Conservation (phyloP, 2,888 invertebrate species). For the Pyralis farinalis region DNA sequence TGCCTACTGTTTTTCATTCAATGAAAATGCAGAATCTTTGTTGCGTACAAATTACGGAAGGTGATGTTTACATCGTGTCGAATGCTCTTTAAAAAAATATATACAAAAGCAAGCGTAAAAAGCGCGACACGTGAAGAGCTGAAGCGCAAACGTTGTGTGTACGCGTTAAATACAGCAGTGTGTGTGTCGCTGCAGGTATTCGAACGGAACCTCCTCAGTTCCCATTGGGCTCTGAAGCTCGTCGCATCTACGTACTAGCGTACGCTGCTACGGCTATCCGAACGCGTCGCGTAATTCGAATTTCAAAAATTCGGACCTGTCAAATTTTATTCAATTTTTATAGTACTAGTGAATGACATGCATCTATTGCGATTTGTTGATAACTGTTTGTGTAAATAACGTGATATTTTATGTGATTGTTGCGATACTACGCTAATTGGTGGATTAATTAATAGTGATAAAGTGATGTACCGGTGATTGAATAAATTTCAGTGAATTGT, state of each 20-base stretch:
- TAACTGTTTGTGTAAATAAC: conserved; percentile 7
- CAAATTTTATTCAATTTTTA: not conserved
- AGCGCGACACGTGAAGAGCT: conserved; percentile 49
- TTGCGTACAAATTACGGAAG: conserved; percentile 40
- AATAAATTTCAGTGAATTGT: conserved; percentile 11
- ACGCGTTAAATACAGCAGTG: conserved; percentile 56
- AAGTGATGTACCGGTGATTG: conserved; percentile 20
- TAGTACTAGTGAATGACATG: conserved; percentile 3
- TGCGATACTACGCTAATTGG: conserved; percentile 15
- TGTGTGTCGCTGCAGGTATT: conserved; percentile 75
- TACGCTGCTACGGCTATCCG: conserved; percentile 10
- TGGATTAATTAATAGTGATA: conserved; percentile 18
- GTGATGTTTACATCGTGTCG: conserved; percentile 40
- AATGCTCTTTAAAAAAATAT: conserved; percentile 36
- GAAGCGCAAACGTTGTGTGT: conserved; percentile 53
- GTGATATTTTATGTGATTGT: conserved; percentile 15
- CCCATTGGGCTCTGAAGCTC: conserved; percentile 52
- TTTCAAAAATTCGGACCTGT: conserved; percentile 10
- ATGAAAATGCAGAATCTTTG: no score
- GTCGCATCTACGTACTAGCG: conserved; percentile 25
- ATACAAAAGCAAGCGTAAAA: conserved; percentile 27
- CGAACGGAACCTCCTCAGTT: conserved; percentile 56
- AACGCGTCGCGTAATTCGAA: conserved; percentile 12
- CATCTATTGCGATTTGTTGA: conserved; percentile 1
- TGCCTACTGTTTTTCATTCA: no score